Percentiles rank a stretch among this genome's conserved stretches.
These are phyloP conservation scores for Erythrolamprus reginae DNA, from an alignment of 2,113 vertebrate species.

Conservation along the genomic window DNA sequence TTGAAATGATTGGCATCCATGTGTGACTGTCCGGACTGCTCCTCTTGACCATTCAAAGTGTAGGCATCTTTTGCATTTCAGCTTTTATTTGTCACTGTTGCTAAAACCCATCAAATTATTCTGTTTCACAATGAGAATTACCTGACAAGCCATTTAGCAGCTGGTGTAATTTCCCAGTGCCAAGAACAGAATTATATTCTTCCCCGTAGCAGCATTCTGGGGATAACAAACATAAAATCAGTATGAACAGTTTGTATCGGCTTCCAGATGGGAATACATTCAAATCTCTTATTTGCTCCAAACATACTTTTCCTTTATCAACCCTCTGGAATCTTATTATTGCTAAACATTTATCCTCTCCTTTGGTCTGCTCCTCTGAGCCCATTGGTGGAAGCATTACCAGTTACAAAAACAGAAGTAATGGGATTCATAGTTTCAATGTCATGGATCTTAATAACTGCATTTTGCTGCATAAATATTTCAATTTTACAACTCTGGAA, in stretches of 20 bases:
- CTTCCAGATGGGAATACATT: not conserved
- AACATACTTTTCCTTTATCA: not conserved
- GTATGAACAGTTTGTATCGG: not conserved
- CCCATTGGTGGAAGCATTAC: not conserved
- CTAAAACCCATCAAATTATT: not conserved
- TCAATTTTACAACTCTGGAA: not conserved
- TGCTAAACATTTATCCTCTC: not conserved
- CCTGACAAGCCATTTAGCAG: slow-evolving; percentile 13
- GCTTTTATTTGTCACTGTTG: not conserved
- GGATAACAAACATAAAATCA: not conserved
- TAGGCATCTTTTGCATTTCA: not conserved
- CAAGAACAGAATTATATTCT: not conserved
- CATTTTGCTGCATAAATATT: not conserved
- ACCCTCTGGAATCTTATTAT: not conserved
- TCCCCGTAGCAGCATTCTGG: not conserved
- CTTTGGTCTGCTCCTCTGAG: not conserved
- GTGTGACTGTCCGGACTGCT: not conserved
- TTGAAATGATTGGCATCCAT: not conserved
- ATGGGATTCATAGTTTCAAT: not conserved
- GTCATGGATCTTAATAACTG: not conserved
- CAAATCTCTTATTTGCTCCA: not conserved
- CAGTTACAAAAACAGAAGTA: not conserved
- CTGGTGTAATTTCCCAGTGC: not conserved
- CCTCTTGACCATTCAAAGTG: not conserved
- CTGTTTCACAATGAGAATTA: not conserved